These are phyloP conservation scores for Drosophila asahinai DNA, from an alignment of 1,140 invertebrate genomes.

Conservation along the genomic window DNA sequence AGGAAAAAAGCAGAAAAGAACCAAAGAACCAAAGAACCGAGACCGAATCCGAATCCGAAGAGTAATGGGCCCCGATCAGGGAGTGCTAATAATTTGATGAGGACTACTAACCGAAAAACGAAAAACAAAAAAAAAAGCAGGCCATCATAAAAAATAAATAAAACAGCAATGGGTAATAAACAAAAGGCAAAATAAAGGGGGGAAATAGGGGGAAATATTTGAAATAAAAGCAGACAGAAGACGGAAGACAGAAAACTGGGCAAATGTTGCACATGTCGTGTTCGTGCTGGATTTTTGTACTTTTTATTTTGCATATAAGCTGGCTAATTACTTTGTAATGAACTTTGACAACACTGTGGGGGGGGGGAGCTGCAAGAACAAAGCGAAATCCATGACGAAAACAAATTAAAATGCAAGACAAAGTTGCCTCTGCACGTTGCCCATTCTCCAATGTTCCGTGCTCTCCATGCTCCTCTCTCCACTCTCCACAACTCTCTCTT, in stretches of 20 bases:
- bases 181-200: not conserved
- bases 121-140: not conserved
- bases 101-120: slow-evolving; percentile 43
- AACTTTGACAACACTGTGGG: slow-evolving; percentile 69
- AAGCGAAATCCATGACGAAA: slow-evolving; percentile 52
- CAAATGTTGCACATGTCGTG: slow-evolving; percentile 72
- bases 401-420: slow-evolving; percentile 66
- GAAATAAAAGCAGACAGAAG: slow-evolving; percentile 2
- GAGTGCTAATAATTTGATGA: slow-evolving; percentile 54
- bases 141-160: slow-evolving; percentile 26
- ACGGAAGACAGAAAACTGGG: not conserved
- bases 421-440: slow-evolving; percentile 50
- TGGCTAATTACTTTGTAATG: slow-evolving; percentile 82
- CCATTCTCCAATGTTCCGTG: slow-evolving; percentile 2
- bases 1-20: slow-evolving; percentile 3
- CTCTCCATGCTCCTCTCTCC: not conserved
- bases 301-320: slow-evolving; percentile 63
- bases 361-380: slow-evolving; percentile 20
- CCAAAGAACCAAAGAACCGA: not conserved
- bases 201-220: slow-evolving; percentile 52
- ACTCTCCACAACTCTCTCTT: not conserved
- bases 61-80: slow-evolving; percentile 53
- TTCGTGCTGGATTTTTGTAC: slow-evolving; percentile 49
- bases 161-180: slow-evolving; percentile 20
- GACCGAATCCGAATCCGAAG: slow-evolving; percentile 5